Evolutionary conservation across 2,797 vertebrate genomes (phyloP).

Genomic region (Salmo trutta): DNA sequence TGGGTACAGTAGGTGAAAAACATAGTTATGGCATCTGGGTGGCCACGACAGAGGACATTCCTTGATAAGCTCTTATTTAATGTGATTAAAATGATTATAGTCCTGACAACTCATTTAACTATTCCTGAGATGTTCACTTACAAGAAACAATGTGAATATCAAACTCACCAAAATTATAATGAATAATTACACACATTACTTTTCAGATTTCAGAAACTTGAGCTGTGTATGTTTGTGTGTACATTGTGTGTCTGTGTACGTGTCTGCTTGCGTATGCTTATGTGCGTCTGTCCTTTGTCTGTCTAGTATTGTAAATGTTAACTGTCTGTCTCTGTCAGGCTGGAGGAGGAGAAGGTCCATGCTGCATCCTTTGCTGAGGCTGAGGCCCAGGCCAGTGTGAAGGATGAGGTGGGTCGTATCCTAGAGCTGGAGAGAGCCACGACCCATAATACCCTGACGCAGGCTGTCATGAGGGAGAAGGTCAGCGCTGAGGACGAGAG

Average conservation of each 20-base stretch:
- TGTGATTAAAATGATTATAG: too few species aligned
- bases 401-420: conserved; percentile 79
- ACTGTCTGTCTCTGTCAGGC: conserved; percentile 50
- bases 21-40: too few species aligned
- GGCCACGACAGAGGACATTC: too few species aligned
- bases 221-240: too few species aligned
- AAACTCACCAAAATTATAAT: too few species aligned
- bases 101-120: not conserved
- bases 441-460: conserved; percentile 80
- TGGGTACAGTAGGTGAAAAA: too few species aligned
- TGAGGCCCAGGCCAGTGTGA: conserved; percentile 61
- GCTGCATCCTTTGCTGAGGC: conserved; percentile 47
- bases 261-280: not conserved
- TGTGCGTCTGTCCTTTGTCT: not conserved
- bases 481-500: conserved; percentile 83
- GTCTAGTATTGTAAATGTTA: not conserved
- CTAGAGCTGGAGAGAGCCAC: conserved; percentile 77
- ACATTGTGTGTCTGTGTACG: not conserved
- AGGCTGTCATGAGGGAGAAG: conserved; percentile 82
- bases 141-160: not conserved
- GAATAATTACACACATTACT: too few species aligned
- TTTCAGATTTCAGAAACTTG: too few species aligned
- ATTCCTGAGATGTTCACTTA: not conserved
- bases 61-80: too few species aligned
- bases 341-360: conserved; percentile 66